phyloP scores from a whole-genome alignment of 2,888 invertebrate species.

The Plebejus anna region DNA sequence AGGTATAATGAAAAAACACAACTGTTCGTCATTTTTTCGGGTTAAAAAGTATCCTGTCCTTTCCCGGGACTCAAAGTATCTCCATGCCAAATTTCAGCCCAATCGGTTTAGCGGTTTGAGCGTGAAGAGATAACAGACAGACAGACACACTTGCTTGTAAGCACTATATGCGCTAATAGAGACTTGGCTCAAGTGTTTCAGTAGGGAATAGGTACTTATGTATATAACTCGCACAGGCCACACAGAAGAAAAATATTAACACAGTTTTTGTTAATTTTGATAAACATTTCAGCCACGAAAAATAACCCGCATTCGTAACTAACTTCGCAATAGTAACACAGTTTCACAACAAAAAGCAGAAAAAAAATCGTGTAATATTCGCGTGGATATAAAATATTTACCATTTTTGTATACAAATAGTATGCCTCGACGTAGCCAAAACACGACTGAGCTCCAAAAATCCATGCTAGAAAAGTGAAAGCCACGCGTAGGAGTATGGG shows the following conservation, averaged over 20 bases:
- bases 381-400: constrained; percentile 39
- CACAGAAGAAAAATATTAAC: background rate
- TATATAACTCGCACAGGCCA: background rate
- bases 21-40: too few relatives aligned
- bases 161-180: too few relatives aligned
- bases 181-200: too few relatives aligned
- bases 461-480: background rate
- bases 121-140: too few relatives aligned
- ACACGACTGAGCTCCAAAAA: constrained; percentile 41
- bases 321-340: background rate
- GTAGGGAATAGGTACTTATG: background rate
- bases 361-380: background rate
- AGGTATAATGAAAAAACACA: too few relatives aligned
- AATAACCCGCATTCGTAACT: background rate
- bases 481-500: background rate
- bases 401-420: constrained; percentile 42
- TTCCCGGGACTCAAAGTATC: too few relatives aligned
- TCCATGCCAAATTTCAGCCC: too few relatives aligned
- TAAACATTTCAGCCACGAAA: background rate
- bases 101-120: too few relatives aligned
- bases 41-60: too few relatives aligned
- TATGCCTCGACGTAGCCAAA: constrained; percentile 38
- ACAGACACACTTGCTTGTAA: too few relatives aligned
- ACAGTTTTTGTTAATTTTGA: background rate
- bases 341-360: background rate